These are phyloP conservation scores for Myiotriccus ornatus DNA, from an alignment of 2,797 vertebrate genomes.

Conservation along the genomic window DNA sequence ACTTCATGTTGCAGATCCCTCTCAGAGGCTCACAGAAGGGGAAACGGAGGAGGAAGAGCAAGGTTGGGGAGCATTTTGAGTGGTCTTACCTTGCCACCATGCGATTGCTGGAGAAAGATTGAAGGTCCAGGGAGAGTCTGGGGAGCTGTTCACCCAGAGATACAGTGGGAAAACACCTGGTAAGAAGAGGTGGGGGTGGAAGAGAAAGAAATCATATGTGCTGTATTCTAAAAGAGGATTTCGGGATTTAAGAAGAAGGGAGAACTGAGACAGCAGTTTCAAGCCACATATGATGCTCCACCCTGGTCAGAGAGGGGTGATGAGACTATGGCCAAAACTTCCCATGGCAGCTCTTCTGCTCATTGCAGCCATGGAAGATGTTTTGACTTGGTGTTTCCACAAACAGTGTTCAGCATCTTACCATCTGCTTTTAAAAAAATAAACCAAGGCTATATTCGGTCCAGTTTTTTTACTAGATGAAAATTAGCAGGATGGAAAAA, in stretches of 20 bases:
- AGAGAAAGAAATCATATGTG: neutral
- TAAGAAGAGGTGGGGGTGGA: fast-evolving
- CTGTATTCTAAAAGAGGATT: neutral
- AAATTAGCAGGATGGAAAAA: neutral
- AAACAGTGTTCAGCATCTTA: neutral
- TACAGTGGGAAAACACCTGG: neutral
- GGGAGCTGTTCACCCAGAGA: neutral
- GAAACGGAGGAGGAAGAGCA: neutral
- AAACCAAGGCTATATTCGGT: neutral
- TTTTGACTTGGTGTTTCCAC: neutral
- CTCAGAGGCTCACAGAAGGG: neutral
- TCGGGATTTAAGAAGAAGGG: neutral
- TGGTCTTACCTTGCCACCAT: conserved; percentile 23
- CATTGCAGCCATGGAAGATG: neutral
- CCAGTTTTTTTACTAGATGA: neutral
- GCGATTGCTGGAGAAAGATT: neutral
- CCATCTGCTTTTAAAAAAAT: neutral
- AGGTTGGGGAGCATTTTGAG: neutral
- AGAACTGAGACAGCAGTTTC: neutral
- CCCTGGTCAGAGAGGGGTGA: neutral
- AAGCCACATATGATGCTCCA: neutral
- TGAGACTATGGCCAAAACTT: neutral
- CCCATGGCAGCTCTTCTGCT: neutral
- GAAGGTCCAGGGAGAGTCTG: neutral
- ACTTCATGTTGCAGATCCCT: neutral